Evolutionary conservation across 2,113 vertebrate species (phyloP).

Genomic region (Vicugna pacos): DNA sequence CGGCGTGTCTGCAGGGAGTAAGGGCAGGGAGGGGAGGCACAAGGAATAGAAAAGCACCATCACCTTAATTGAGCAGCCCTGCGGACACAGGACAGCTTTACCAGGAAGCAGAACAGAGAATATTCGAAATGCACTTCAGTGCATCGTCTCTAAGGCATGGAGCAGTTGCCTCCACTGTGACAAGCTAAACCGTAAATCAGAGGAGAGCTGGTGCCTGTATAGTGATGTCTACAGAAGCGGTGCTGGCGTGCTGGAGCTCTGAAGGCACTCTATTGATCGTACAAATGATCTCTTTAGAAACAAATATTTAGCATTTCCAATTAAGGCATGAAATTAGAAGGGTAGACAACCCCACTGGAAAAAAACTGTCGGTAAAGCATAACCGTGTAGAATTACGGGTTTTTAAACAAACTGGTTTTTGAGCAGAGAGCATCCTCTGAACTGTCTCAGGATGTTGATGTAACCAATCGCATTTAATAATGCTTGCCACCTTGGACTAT

Average conservation of each 20-base stretch:
- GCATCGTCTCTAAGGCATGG: neutral
- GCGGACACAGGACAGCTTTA: neutral
- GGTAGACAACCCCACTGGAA: neutral
- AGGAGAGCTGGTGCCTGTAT: neutral
- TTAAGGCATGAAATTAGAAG: conserved; percentile 50
- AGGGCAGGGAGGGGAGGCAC: accelerated
- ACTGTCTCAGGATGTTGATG: neutral
- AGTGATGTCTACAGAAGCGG: neutral
- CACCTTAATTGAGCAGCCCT: neutral
- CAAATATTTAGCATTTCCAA: conserved; percentile 43
- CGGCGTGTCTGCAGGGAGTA: neutral
- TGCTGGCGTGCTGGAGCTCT: accelerated
- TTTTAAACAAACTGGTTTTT: conserved; percentile 14
- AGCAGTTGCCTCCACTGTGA: neutral
- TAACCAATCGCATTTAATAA: neutral
- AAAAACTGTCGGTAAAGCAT: neutral
- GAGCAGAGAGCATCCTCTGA: neutral
- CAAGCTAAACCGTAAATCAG: neutral
- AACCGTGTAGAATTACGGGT: neutral
- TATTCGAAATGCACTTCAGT: neutral
- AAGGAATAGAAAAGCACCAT: accelerated
- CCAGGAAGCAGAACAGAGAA: neutral
- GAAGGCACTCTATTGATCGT: neutral
- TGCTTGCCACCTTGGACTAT: neutral
- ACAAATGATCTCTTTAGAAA: conserved; percentile 25